These are phyloP conservation scores for Drosophila dunni DNA, from an alignment of 1,140 invertebrate genomes.

Conservation along the genomic window DNA sequence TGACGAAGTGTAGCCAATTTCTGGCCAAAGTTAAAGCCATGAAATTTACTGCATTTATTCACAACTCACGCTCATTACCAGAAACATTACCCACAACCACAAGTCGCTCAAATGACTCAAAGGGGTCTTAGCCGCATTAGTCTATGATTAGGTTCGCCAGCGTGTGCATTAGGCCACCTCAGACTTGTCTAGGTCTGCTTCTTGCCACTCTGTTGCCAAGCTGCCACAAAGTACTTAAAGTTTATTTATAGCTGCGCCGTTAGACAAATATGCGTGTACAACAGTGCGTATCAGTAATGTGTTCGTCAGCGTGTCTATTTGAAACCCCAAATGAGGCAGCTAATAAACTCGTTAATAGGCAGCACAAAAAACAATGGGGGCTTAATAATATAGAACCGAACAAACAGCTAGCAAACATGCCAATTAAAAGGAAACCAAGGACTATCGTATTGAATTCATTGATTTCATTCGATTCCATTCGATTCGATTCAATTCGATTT, in stretches of 20 bases:
- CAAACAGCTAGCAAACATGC: slow-evolving; percentile 24
- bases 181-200: background rate
- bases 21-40: background rate
- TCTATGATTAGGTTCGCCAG: too few species aligned
- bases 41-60: slow-evolving; percentile 2
- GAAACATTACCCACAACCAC: background rate
- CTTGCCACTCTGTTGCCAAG: slow-evolving; percentile 9
- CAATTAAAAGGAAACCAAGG: slow-evolving; percentile 47
- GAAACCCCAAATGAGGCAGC: slow-evolving; percentile 36
- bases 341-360: slow-evolving; percentile 44
- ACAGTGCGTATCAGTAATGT: slow-evolving; percentile 62
- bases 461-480: slow-evolving; percentile 1
- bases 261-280: slow-evolving; percentile 18
- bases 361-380: slow-evolving; percentile 9
- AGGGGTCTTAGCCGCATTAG: background rate
- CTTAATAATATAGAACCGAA: background rate
- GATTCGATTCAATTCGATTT: slow-evolving; percentile 15
- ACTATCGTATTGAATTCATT: slow-evolving; percentile 32
- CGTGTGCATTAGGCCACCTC: background rate
- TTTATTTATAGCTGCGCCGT: slow-evolving; percentile 19
- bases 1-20: slow-evolving; percentile 9
- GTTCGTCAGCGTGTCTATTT: slow-evolving; percentile 28
- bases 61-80: background rate
- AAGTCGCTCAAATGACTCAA: background rate
- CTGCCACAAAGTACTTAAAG: background rate